phyloP scores from a whole-genome alignment of 2,797 vertebrate species.

The Gephyroberyx darwinii region DNA sequence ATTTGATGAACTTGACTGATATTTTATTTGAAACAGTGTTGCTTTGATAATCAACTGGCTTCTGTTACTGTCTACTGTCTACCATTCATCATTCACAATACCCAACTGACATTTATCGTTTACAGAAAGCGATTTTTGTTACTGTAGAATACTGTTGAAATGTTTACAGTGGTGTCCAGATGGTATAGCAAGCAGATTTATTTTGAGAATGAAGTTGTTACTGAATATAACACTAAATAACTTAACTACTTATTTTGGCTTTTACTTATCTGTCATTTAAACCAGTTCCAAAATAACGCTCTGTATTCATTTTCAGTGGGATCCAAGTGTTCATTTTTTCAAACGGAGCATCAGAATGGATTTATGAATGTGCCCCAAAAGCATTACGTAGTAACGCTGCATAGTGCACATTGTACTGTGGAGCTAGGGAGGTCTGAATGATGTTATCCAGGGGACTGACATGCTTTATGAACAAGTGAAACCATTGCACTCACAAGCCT shows the following conservation, averaged over 20 bases:
- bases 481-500: slow-evolving; percentile 5
- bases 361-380: slow-evolving; percentile 10
- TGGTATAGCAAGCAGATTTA: not conserved
- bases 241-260: too few relatives aligned
- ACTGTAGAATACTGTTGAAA: not conserved
- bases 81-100: too few relatives aligned
- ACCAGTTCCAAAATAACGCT: not conserved
- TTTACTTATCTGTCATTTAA: not conserved
- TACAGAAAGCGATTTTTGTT: too few relatives aligned
- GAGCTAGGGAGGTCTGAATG: slow-evolving; percentile 17
- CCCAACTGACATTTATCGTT: too few relatives aligned
- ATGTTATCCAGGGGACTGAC: slow-evolving; percentile 14
- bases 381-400: too few relatives aligned
- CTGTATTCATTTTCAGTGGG: not conserved
- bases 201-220: not conserved
- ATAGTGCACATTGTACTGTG: slow-evolving; percentile 1
- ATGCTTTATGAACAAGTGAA: not conserved
- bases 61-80: too few relatives aligned
- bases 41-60: too few relatives aligned
- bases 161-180: not conserved
- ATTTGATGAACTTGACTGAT: too few relatives aligned
- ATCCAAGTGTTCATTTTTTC: slow-evolving; percentile 1
- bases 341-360: slow-evolving; percentile 11
- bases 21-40: too few relatives aligned
- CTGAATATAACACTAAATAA: not conserved